phyloP scores from a whole-genome alignment of 37 sponge, comb jelly and placozoan genomes.

The Crambe crambe region DNA sequence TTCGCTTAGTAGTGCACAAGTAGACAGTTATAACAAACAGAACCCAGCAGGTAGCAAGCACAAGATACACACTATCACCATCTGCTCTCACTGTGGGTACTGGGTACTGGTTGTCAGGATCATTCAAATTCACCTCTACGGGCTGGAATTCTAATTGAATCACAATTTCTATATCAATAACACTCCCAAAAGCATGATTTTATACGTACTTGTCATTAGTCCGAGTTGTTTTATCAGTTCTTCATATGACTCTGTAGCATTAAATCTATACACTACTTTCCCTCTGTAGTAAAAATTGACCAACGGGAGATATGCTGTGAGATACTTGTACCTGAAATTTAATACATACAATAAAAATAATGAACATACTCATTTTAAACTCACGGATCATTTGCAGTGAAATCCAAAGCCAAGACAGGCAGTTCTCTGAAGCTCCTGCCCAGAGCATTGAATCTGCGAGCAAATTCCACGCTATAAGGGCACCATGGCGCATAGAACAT shows the following conservation, averaged over 20 bases:
- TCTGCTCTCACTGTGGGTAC: slow-evolving; percentile 24
- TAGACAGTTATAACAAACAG: slow-evolving; percentile 38
- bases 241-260: slow-evolving; percentile 27
- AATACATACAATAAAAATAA: not conserved
- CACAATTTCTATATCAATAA: not conserved
- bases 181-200: not conserved
- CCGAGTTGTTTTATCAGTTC: slow-evolving; percentile 14
- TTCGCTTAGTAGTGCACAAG: not conserved
- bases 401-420: slow-evolving; percentile 71
- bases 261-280: slow-evolving; percentile 45
- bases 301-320: slow-evolving; percentile 69
- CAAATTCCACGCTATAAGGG: slow-evolving; percentile 59
- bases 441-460: slow-evolving; percentile 57
- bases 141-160: not conserved
- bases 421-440: slow-evolving; percentile 49
- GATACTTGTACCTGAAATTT: slow-evolving; percentile 51
- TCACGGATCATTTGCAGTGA: slow-evolving; percentile 52
- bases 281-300: slow-evolving; percentile 64
- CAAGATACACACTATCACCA: slow-evolving; percentile 1
- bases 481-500: slow-evolving; percentile 77
- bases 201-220: slow-evolving; percentile 66
- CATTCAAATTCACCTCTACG: slow-evolving; percentile 4
- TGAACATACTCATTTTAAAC: too few relatives aligned
- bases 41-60: slow-evolving; percentile 38
- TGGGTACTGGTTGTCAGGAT: slow-evolving; percentile 39